Evolutionary conservation across 2,888 invertebrate genomes (phyloP).

Genomic region (Deilephila elpenor): DNA sequence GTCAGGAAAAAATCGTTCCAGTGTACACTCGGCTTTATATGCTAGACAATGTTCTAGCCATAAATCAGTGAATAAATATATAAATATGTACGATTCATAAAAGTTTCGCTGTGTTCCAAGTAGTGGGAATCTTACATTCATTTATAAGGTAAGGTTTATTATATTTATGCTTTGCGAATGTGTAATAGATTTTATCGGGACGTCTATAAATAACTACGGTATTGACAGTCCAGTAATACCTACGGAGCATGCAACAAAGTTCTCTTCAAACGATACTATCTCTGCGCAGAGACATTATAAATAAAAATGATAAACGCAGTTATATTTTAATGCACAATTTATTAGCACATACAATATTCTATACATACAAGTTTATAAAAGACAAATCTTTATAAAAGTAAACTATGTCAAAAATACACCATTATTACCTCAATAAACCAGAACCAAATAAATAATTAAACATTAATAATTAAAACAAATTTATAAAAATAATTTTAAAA

Average conservation of each 20-base stretch:
- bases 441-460: too few species aligned
- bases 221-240: conserved; percentile 5
- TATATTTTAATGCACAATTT: background rate
- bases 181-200: conserved; percentile 14
- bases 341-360: background rate
- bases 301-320: background rate
- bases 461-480: background rate
- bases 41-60: conserved; percentile 28
- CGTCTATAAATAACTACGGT: conserved; percentile 2
- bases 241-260: conserved; percentile 1
- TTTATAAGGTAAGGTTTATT: conserved; percentile 17
- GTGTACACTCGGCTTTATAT: conserved; percentile 69
- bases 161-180: conserved; percentile 10
- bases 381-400: too few species aligned
- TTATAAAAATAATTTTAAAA: background rate
- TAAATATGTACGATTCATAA: conserved; percentile 1
- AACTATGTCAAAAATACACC: too few species aligned
- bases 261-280: background rate
- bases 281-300: background rate
- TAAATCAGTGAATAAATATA: conserved; percentile 18
- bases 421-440: too few species aligned
- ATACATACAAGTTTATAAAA: too few species aligned
- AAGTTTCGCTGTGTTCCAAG: background rate
- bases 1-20: conserved; percentile 80
- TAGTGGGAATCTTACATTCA: background rate